Base-by-base conservation (phyloP, 1,140 invertebrate species). In the Pseudomyrmex pallidus region DNA sequence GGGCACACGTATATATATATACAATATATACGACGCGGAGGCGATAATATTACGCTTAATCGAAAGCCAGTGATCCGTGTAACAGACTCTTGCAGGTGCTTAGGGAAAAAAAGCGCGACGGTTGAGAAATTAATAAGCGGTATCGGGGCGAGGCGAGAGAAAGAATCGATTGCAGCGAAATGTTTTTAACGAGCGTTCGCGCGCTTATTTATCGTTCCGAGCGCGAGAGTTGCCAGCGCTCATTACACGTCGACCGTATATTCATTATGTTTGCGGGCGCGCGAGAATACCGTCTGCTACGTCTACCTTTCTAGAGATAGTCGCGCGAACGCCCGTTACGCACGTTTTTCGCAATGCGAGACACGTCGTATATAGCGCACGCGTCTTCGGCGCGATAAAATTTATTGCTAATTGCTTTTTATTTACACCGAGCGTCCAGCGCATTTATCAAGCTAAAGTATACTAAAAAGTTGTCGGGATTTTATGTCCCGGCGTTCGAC, bases 331-430 rank as follows among this genome's bases (percentile, higher is more conserved):
- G 61, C 22, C 35, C 25, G 12, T 77, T 67, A 56, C 74, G 62
- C 74, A 17, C n/a, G 20, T 77, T 77, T 66, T 35, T 35, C 74
- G 76, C 66, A 56, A 72, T 15, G 76, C 76, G 57, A 72, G 57
- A 50, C 54, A 59, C 76, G 54, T 48, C 50, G 17, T 25, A 13
- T 66, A 66, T n/a, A 67, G 20, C 17, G 61, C 67, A 4, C 57
- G 72, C 63, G 17, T 17, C 48, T 52, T 54, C 74, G 74, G 22
- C 57, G 46, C 54, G 50, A 62, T 62, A 52, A 82, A 84, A 87
- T 90, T 90, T 89, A 90, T 90, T 80, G 86, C 85, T 90, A 87
- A 87, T 90, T 88, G 82, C 77, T 78, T 89, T 87, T 89, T 89
- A 89, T 88, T 89, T 89, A 89, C 77, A 66, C 35, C 74, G 35